Evolutionary conservation across 2,113 vertebrate genomes (phyloP), one percentile per base, ranked within the genome.

Genomic region (Oreotragus oreotragus): DNA sequence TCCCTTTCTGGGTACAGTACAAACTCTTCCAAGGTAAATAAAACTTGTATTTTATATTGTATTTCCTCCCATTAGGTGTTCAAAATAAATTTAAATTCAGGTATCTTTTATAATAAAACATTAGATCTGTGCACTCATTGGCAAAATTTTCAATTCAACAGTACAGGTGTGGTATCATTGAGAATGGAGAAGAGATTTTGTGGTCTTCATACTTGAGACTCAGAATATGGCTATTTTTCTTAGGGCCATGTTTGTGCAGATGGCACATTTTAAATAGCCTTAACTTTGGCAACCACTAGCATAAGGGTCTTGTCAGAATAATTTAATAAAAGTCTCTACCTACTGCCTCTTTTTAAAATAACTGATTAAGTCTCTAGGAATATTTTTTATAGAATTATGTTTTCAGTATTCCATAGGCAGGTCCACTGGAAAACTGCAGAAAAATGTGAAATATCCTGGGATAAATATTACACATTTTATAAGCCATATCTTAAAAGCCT

Each of bases 341-440:
- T 45, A 55, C 58, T 95, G 87, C 80, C 66, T 86, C 64, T 96
- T 96, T 87, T 96, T 83, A 88, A 96, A 96, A 76, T 30, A 83
- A 96, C 13, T 30, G 92, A 91, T 53, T 94, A 36, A 96, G 13
- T 77, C n/a, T 95, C 45, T 77, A 92, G 90, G 77, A 94, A 39
- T 91, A 70, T 64, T 97, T 97, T 95, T 94, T 97, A 77, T 73
- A 92, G 51, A 90, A 90, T 93, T 84, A 39, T 64, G 30, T 96
- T 97, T 94, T 70, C 36, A 96, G 88, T 98, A 98, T 97, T 97
- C 97, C 95, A 97, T 58, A 93, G 98, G 96, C 95, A 96, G 97
- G 98, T 87, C 98, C 98, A 91, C 53, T 96, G 97, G 97, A 97
- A 98, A 98, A 98, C 97, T 97, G 60, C 60, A 97, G 36, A 90